Evolutionary conservation across 2,797 vertebrate species (phyloP).

Genomic region (Percopsis omiscomaycus): DNA sequence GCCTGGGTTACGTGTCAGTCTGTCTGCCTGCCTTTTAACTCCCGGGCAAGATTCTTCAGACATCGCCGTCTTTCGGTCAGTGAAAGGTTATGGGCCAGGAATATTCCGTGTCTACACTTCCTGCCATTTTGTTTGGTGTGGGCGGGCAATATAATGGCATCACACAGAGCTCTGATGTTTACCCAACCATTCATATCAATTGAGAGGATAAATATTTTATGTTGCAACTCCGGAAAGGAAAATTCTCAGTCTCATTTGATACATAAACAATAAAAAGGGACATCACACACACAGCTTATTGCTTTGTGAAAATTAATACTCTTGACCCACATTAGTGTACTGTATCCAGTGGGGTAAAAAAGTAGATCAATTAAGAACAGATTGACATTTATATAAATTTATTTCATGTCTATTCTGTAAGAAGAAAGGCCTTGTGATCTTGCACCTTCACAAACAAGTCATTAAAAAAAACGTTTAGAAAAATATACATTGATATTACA

Average conservation of each 20-base stretch:
- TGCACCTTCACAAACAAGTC: slow-evolving; percentile 68
- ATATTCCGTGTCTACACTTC: slow-evolving; percentile 62
- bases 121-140: slow-evolving; percentile 50
- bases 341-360: not conserved
- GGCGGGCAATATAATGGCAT: slow-evolving; percentile 15
- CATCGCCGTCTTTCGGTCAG: slow-evolving; percentile 60
- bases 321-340: not conserved
- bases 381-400: slow-evolving; percentile 49
- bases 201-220: slow-evolving; percentile 8
- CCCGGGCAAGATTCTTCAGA: slow-evolving; percentile 47
- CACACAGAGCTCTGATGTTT: slow-evolving; percentile 31
- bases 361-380: not conserved
- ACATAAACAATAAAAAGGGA: slow-evolving; percentile 5
- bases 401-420: slow-evolving; percentile 69
- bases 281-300: slow-evolving; percentile 8
- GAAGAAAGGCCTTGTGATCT: slow-evolving; percentile 60
- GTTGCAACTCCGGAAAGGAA: not conserved
- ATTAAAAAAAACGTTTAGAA: slow-evolving; percentile 70
- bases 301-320: slow-evolving; percentile 14
- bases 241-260: not conserved
- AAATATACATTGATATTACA: slow-evolving; percentile 78
- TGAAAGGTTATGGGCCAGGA: slow-evolving; percentile 47
- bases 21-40: slow-evolving; percentile 37
- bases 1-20: slow-evolving; percentile 29
- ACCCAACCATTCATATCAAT: slow-evolving; percentile 15